These are phyloP conservation scores for Gallinago solitaria DNA, from an alignment of 2,797 vertebrate species.

Conservation along the genomic window DNA sequence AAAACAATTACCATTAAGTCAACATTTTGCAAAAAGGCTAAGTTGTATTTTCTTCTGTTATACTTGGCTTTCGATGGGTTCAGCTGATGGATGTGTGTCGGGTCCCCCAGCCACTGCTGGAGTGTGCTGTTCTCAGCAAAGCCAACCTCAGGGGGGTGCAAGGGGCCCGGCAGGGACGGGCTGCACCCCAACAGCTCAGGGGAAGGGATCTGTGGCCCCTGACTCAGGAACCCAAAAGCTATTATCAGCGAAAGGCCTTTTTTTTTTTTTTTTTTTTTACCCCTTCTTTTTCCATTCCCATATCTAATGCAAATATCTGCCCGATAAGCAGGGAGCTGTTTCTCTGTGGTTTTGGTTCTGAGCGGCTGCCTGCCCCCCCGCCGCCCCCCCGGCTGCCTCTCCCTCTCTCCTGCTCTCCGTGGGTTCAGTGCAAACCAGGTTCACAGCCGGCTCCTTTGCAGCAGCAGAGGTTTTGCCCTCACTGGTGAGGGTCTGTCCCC, in stretches of 20 bases:
- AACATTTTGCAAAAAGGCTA: background rate
- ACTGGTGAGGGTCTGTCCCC: accelerated
- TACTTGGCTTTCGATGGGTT: background rate
- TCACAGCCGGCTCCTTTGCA: background rate
- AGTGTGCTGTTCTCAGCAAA: background rate
- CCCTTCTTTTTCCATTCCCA: background rate
- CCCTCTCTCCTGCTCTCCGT: no score
- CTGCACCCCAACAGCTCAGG: background rate
- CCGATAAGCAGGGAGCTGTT: background rate
- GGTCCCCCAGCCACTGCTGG: background rate
- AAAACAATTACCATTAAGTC: background rate
- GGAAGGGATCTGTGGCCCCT: background rate
- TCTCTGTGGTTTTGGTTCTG: background rate
- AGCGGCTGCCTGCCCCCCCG: background rate
- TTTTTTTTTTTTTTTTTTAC: no score
- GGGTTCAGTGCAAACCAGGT: background rate
- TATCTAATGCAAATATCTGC: background rate
- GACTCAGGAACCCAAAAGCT: no score
- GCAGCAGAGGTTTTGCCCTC: background rate
- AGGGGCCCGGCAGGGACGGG: accelerated
- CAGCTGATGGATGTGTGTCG: accelerated
- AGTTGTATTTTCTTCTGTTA: background rate
- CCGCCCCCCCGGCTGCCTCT: background rate
- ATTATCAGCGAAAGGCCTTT: accelerated
- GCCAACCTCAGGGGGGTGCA: background rate